Base-by-base conservation (phyloP, 2,888 invertebrate species). In the Aelia acuminata region DNA sequence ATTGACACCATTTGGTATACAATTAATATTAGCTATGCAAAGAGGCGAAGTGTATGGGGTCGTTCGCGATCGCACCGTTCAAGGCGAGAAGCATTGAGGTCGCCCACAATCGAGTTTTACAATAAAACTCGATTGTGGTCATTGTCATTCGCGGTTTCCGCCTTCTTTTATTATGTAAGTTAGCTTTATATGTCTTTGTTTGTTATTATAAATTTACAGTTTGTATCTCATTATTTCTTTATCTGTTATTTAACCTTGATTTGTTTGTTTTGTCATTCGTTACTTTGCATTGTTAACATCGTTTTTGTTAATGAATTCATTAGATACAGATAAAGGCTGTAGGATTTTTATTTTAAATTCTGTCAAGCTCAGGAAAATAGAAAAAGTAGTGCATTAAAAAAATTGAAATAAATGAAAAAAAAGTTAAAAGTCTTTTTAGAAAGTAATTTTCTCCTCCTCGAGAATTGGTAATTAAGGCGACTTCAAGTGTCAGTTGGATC, bases 141-240 rank as follows among this genome's bases (percentile, higher is more conserved):
- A 70, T 70, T 70, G 63, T 70, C 31, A 35, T 4, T 5, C 31
- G 0, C 18, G 15, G 31, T 70, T 70, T 70, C 63, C 63, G 63
- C 63, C 63, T 70, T 70, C 63, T 35, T 70, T 70, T 70, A 7
- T 70, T 70, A 70, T 70, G 63, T 70, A 70, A 70, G 63, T 70
- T 35, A 35, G 31, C 20, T 63, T 35, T 26, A 22, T 53, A 3
- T 57, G 57, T 26, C 8, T 35, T 70, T 70, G 31, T 70, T 70
- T 11, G 35, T 70, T n/a, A n/a, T n/a, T n/a, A n/a, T n/a, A n/a
- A 70, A 35, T 70, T 70, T 70, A 70, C 63, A 35, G 15, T 70
- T 70, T 8, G 11, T 70, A n/a, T 70, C 8, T 70, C 15, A 13
- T 53, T 53, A 13, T 53, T 53, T 22, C n/a, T 2, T 53, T 49